Percentiles rank a stretch among this genome's conserved stretches.
Evolutionary conservation across 2,888 invertebrate species (phyloP).

Genomic region (Rhamnusium bicolor): DNA sequence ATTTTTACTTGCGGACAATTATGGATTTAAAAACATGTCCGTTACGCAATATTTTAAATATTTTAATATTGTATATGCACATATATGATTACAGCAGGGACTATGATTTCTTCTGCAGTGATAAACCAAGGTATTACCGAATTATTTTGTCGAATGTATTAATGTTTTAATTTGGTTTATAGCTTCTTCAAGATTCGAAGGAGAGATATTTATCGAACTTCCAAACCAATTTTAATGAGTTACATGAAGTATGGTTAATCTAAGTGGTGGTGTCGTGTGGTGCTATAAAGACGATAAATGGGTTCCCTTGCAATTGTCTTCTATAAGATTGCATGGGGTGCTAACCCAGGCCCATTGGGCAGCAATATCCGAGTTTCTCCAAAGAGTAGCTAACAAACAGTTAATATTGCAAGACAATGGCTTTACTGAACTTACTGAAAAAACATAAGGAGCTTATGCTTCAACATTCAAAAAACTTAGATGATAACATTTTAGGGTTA

Average conservation of each 20-base stretch:
- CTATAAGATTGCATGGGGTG: slow-evolving; percentile 78
- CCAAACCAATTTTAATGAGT: slow-evolving; percentile 55
- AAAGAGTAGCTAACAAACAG: slow-evolving; percentile 77
- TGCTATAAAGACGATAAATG: slow-evolving; percentile 80
- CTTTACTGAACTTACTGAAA: slow-evolving; percentile 68
- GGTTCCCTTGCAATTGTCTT: slow-evolving; percentile 79
- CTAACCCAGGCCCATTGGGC: slow-evolving; percentile 79
- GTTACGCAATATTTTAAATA: neutral
- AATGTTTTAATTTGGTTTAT: slow-evolving; percentile 27
- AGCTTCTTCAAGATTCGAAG: slow-evolving; percentile 22
- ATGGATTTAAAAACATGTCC: too few relatives aligned
- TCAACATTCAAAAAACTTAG: slow-evolving; percentile 53
- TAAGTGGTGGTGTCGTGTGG: slow-evolving; percentile 76
- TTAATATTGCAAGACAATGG: slow-evolving; percentile 74
- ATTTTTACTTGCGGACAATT: too few relatives aligned
- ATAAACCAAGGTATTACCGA: slow-evolving; percentile 41
- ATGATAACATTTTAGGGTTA: slow-evolving; percentile 45
- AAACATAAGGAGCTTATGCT: slow-evolving; percentile 66
- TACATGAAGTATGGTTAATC: slow-evolving; percentile 75
- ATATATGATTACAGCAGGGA: neutral
- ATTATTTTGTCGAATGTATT: neutral
- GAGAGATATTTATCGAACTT: slow-evolving; percentile 20
- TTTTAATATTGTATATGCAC: too few relatives aligned
- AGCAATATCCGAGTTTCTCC: slow-evolving; percentile 78
- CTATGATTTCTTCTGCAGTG: slow-evolving; percentile 1